Percentiles rank a stretch among this genome's conserved stretches.
phyloP scores from a whole-genome alignment of 2,113 vertebrate species.

The Tachysurus vachellii region DNA sequence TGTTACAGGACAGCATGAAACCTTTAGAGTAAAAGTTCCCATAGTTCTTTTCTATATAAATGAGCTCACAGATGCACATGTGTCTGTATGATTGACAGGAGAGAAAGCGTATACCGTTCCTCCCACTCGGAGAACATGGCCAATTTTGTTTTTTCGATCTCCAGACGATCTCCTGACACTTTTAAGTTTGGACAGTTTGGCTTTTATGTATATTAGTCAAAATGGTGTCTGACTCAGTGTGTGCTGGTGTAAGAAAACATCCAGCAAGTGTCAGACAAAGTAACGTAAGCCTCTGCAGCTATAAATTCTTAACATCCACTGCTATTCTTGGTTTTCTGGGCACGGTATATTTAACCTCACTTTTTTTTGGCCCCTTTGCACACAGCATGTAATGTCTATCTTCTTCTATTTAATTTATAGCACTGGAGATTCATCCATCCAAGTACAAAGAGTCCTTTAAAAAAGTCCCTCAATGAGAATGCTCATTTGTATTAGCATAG shows the following conservation, averaged over 20 bases:
- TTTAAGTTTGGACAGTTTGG: neutral
- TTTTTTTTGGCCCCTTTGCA: slow-evolving; percentile 45
- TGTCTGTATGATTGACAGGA: neutral
- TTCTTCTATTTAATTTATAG: slow-evolving; percentile 44
- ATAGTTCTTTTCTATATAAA: neutral
- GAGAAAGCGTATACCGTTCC: neutral
- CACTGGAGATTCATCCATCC: slow-evolving; percentile 1
- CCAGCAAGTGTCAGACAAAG: neutral
- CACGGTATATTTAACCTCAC: slow-evolving; percentile 52
- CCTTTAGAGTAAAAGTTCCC: neutral
- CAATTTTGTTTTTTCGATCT: neutral
- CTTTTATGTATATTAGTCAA: neutral
- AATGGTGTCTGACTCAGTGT: neutral
- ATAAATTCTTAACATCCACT: slow-evolving; percentile 36
- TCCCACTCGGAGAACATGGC: neutral
- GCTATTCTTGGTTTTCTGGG: slow-evolving; percentile 48
- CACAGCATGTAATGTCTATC: slow-evolving; percentile 33
- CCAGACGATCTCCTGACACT: neutral
- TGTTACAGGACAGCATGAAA: neutral
- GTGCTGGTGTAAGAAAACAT: neutral
- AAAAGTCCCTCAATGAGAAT: neutral
- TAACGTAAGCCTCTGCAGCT: slow-evolving; percentile 33
- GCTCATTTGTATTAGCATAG: neutral
- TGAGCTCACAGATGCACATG: neutral
- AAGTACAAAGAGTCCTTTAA: neutral